Evolutionary conservation across 2,113 vertebrate genomes (phyloP).

Genomic region (Melospiza melodia): DNA sequence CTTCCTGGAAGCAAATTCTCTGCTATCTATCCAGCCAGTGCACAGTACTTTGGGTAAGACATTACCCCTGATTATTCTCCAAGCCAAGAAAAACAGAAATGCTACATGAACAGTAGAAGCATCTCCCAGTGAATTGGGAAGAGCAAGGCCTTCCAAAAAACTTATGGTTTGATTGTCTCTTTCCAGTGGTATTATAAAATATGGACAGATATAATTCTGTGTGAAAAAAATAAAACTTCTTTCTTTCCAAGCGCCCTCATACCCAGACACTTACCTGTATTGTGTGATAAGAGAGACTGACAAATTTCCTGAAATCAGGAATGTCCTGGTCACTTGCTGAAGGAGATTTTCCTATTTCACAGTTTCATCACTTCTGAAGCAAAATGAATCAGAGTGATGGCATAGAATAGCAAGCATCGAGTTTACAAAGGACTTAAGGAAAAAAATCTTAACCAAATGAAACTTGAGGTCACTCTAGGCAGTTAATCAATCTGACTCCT

Average conservation of each 20-base stretch:
- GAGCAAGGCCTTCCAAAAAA: not conserved
- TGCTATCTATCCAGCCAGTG: not conserved
- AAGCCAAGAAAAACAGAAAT: not conserved
- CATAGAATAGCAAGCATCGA: not conserved
- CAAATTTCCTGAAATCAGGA: not conserved
- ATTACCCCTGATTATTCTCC: not conserved
- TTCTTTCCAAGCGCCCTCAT: not conserved
- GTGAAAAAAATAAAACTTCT: not conserved
- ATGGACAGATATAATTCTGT: not conserved
- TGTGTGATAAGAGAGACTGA: not conserved
- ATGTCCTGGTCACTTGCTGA: not conserved
- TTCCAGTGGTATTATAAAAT: not conserved
- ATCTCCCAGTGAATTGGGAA: not conserved
- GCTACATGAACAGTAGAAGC: not conserved
- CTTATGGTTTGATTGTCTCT: not conserved
- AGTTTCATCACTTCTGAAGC: not conserved
- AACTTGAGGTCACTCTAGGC: not conserved
- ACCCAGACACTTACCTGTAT: not conserved
- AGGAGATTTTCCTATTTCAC: not conserved
- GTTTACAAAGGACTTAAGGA: not conserved
- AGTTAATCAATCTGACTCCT: not conserved
- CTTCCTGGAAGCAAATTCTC: not conserved
- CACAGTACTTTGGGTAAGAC: not conserved
- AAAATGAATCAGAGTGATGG: not conserved
- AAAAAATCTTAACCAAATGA: not conserved